These are phyloP conservation scores for Umimayanthus kanabou DNA, from an alignment of 92 coral and sea anemone genomes.

Conservation along the genomic window DNA sequence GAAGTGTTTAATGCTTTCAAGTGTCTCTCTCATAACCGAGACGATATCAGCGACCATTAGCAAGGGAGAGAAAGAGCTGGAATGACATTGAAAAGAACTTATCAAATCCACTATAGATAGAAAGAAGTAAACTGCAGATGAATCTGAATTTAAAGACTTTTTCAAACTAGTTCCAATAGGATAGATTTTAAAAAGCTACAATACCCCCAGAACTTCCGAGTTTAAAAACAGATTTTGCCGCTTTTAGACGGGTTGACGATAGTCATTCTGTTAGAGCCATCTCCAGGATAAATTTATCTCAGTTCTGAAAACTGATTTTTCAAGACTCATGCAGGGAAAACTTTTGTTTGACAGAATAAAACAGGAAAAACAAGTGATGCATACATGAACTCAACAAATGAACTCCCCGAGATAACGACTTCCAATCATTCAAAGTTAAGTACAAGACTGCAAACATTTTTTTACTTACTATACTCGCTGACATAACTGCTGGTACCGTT, in stretches of 20 bases:
- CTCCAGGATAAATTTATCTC: not conserved
- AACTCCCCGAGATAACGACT: not conserved
- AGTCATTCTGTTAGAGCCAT: not conserved
- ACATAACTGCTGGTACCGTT: conserved; percentile 6
- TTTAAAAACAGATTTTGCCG: too few species aligned
- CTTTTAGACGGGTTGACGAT: not conserved
- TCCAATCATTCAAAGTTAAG: not conserved
- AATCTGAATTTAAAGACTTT: not conserved
- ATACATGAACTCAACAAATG: conserved; percentile 1
- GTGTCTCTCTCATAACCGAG: too few species aligned
- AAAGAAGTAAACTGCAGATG: not conserved
- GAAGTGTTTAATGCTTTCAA: not conserved
- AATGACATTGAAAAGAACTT: not conserved
- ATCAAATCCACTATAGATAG: not conserved
- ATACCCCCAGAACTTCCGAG: too few species aligned
- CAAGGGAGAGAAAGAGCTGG: not conserved
- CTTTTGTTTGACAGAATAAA: not conserved
- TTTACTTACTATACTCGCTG: conserved; percentile 20
- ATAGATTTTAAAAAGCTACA: too few species aligned
- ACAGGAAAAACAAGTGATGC: not conserved
- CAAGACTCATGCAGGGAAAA: not conserved
- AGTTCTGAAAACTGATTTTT: not conserved
- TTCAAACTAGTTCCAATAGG: not conserved
- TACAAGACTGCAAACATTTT: not conserved
- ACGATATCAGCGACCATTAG: too few species aligned